Evolutionary conservation across 2,113 vertebrate species (phyloP).

Genomic region (Oenanthe melanoleuca): DNA sequence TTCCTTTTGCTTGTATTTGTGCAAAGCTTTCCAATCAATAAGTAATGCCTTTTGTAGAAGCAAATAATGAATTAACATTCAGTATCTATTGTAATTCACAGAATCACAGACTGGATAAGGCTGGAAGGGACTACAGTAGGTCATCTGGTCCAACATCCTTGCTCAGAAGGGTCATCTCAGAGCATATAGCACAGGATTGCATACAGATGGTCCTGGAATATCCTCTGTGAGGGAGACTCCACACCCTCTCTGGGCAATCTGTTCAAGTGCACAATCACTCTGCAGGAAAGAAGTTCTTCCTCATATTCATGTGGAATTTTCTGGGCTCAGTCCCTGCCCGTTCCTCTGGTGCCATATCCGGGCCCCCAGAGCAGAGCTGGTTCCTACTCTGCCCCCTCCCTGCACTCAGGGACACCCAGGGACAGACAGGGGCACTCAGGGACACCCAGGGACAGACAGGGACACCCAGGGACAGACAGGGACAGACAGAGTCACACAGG

Average conservation of each 20-base stretch:
- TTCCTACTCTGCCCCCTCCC: not conserved
- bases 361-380: not conserved
- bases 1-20: not conserved
- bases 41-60: not conserved
- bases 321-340: not conserved
- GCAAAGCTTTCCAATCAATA: not conserved
- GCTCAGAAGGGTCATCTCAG: not conserved
- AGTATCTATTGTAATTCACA: not conserved
- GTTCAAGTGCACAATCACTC: not conserved
- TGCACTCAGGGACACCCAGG: not conserved
- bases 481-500: no score
- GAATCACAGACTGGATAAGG: not conserved
- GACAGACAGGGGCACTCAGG: no score
- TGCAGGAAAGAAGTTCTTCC: not conserved
- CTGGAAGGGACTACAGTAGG: not conserved
- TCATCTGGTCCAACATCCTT: not conserved
- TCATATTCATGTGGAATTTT: not conserved
- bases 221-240: not conserved
- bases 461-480: not conserved
- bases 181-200: not conserved
- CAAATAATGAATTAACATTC: not conserved
- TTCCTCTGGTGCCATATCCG: not conserved
- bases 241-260: not conserved
- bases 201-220: not conserved
- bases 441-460: no score